phyloP scores from a whole-genome alignment of 1,140 invertebrate species.

The Drosophila varians region DNA sequence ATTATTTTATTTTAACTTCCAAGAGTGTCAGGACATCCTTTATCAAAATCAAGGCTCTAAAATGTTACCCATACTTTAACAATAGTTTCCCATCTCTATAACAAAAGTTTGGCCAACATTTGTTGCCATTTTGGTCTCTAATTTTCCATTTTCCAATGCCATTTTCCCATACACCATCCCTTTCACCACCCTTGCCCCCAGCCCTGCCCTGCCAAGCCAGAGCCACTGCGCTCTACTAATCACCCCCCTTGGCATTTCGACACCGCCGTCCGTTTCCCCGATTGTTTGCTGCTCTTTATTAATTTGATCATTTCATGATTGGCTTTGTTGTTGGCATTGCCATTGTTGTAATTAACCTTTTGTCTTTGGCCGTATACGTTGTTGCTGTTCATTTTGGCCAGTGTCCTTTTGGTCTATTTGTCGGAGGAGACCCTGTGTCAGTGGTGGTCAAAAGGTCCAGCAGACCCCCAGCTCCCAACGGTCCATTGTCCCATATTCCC shows the following conservation, averaged over 20 bases:
- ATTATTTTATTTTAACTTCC: no score
- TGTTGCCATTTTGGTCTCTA: conserved; percentile 55
- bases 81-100: conserved; percentile 11
- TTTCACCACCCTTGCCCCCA: conserved; percentile 14
- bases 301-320: conserved; percentile 80
- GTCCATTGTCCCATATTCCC: conserved; percentile 42
- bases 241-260: conserved; percentile 31
- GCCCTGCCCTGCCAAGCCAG: background rate
- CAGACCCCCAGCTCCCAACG: conserved; percentile 32
- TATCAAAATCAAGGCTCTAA: background rate
- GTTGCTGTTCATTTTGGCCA: conserved; percentile 29
- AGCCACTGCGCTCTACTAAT: conserved; percentile 38
- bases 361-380: conserved; percentile 48
- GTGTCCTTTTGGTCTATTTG: conserved; percentile 46
- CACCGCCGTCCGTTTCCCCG: conserved; percentile 35
- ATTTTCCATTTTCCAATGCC: conserved; percentile 62
- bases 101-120: conserved; percentile 34
- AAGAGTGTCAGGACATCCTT: no score
- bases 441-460: conserved; percentile 47
- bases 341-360: conserved; percentile 79
- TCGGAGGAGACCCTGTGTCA: conserved; percentile 15
- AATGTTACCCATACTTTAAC: no score
- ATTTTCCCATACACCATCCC: conserved; percentile 66
- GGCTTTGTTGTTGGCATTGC: conserved; percentile 44
- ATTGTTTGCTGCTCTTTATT: conserved; percentile 75